Evolutionary conservation across 2,113 vertebrate species (phyloP).

Genomic region (Gopherus evgoodei): DNA sequence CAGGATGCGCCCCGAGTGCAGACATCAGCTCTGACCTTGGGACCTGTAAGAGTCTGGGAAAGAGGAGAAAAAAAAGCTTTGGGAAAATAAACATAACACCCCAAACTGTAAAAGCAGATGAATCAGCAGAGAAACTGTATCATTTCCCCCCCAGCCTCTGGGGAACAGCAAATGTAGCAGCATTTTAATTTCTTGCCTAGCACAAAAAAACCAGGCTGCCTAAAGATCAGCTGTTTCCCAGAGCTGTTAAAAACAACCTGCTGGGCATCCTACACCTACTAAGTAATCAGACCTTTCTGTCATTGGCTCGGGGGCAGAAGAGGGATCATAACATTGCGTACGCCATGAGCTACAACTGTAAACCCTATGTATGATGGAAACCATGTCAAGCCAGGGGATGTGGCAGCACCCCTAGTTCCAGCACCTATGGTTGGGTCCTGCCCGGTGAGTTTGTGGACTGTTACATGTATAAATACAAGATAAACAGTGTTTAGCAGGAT

Average conservation of each 20-base stretch:
- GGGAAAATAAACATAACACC: constrained; percentile 72
- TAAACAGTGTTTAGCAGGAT: neutral
- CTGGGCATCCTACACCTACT: neutral
- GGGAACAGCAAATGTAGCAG: constrained; percentile 39
- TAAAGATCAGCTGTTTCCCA: constrained; percentile 29
- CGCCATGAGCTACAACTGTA: too few species aligned
- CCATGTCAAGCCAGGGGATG: too few species aligned
- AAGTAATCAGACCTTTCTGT: neutral
- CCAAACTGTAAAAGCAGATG: constrained; percentile 67
- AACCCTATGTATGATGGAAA: too few species aligned
- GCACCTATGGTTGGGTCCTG: neutral
- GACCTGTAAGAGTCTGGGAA: constrained; percentile 80
- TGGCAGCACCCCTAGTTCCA: too few species aligned
- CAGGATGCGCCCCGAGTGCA: constrained; percentile 69
- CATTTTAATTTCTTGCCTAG: constrained; percentile 40
- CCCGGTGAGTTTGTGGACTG: neutral
- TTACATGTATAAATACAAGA: neutral
- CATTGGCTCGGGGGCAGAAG: neutral
- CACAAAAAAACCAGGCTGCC: constrained; percentile 24
- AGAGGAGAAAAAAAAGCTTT: constrained; percentile 48
- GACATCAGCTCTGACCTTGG: constrained; percentile 71
- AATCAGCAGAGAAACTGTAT: constrained; percentile 61
- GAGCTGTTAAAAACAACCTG: constrained; percentile 23
- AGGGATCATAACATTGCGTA: neutral
- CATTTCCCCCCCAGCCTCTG: neutral